Evolutionary conservation across 2,888 invertebrate genomes (phyloP).

Genomic region (Brenthis hecate): DNA sequence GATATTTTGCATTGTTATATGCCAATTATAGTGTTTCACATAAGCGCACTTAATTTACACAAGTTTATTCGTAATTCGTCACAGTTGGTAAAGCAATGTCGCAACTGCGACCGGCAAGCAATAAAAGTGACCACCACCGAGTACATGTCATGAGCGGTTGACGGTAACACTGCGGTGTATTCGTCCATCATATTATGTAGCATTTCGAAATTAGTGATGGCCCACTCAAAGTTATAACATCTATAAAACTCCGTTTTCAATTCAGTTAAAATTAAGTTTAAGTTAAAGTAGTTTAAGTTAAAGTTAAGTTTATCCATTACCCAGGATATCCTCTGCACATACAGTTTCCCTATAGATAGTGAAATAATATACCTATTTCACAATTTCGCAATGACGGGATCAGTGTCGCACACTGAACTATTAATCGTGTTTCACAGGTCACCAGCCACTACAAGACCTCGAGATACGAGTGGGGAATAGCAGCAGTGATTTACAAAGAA

Average conservation of each 20-base stretch:
- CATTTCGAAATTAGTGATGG: too few species aligned
- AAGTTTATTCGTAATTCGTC: constrained; percentile 43
- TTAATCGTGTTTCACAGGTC: constrained; percentile 77
- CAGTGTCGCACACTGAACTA: constrained; percentile 18
- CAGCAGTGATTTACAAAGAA: constrained; percentile 91
- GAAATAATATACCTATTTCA: neutral
- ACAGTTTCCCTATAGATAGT: neutral
- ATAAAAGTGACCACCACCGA: constrained; percentile 27
- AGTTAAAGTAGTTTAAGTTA: too few species aligned
- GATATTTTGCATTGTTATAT: constrained; percentile 3
- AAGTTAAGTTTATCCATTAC: too few species aligned
- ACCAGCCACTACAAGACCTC: constrained; percentile 93
- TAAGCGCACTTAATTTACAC: constrained; percentile 22
- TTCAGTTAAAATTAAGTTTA: too few species aligned
- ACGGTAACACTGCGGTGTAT: neutral
- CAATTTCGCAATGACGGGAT: neutral
- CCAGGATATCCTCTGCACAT: too few species aligned
- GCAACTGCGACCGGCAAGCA: constrained; percentile 30
- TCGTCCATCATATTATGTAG: neutral
- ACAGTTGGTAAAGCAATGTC: constrained; percentile 43
- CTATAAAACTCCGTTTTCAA: too few species aligned
- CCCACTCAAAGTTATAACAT: too few species aligned
- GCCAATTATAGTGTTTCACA: constrained; percentile 22
- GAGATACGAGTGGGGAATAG: constrained; percentile 96
- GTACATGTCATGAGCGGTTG: constrained; percentile 17